Evolutionary conservation across 2,797 vertebrate species (phyloP).

Genomic region (Agapornis canus): DNA sequence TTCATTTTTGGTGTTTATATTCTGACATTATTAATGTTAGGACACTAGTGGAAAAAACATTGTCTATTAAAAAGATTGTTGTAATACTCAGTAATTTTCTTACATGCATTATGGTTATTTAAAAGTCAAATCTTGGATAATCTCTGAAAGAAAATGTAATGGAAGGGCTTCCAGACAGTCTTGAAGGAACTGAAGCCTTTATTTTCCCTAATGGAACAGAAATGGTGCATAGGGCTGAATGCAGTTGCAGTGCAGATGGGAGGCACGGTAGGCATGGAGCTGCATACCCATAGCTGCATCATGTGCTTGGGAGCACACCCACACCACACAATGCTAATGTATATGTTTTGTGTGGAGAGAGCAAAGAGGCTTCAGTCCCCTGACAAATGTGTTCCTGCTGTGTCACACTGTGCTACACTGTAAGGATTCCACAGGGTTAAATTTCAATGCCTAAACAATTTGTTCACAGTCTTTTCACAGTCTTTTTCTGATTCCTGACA

Average conservation of each 20-base stretch:
- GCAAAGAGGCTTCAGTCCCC: conserved; percentile 40
- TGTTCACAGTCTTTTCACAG: conserved; percentile 62
- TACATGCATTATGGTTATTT: background rate
- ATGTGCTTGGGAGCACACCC: background rate
- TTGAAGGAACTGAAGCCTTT: background rate
- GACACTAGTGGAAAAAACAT: background rate
- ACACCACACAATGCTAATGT: conserved; percentile 42
- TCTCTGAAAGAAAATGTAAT: background rate
- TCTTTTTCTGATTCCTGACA: conserved; percentile 63
- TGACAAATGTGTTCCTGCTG: conserved; percentile 62
- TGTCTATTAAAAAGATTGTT: background rate
- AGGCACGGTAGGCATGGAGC: background rate
- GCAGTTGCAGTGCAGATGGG: background rate
- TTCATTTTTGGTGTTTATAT: background rate
- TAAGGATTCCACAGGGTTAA: conserved; percentile 67
- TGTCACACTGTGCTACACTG: conserved; percentile 59
- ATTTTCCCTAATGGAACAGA: background rate
- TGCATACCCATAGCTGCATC: background rate
- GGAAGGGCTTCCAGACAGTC: background rate
- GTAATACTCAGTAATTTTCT: background rate
- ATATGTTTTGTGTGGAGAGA: conserved; percentile 37
- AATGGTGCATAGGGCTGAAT: background rate
- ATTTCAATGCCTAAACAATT: conserved; percentile 65
- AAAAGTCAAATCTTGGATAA: background rate
- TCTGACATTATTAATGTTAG: background rate